Percentiles rank a stretch among this genome's conserved stretches.
Evolutionary conservation across 2,113 vertebrate species (phyloP).

Genomic region (Tinamus guttatus): DNA sequence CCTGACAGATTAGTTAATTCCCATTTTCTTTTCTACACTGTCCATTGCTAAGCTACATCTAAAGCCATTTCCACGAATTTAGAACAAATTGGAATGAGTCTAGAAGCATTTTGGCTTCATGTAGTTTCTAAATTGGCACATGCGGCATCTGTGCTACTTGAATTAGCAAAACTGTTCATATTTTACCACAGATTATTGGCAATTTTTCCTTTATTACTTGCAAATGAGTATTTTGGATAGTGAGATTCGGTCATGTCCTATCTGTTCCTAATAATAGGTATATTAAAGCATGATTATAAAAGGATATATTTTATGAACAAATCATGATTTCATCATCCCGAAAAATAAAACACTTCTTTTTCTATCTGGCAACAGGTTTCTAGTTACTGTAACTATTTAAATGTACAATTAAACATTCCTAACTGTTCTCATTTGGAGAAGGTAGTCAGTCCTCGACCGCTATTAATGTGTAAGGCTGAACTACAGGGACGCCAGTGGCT

Average conservation of each 20-base stretch:
- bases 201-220: constrained; percentile 60
- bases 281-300: not conserved
- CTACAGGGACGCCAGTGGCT: not conserved
- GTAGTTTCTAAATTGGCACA: constrained; percentile 48
- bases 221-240: constrained; percentile 24
- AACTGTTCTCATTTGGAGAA: not conserved
- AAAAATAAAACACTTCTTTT: not conserved
- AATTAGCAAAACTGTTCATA: constrained; percentile 33
- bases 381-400: not conserved
- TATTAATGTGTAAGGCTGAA: not conserved
- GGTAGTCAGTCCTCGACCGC: not conserved
- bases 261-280: not conserved
- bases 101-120: constrained; percentile 49
- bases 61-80: constrained; percentile 18
- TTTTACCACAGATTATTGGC: constrained; percentile 50
- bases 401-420: not conserved
- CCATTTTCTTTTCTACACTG: constrained; percentile 35
- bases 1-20: constrained; percentile 34
- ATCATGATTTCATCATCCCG: not conserved
- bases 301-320: not conserved
- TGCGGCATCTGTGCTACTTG: constrained; percentile 30
- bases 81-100: constrained; percentile 45
- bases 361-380: not conserved
- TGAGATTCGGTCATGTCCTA: not conserved
- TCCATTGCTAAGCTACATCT: not conserved